Conservation (phyloP, 2,797 vertebrate genomes). For the Tragelaphus oryx region DNA sequence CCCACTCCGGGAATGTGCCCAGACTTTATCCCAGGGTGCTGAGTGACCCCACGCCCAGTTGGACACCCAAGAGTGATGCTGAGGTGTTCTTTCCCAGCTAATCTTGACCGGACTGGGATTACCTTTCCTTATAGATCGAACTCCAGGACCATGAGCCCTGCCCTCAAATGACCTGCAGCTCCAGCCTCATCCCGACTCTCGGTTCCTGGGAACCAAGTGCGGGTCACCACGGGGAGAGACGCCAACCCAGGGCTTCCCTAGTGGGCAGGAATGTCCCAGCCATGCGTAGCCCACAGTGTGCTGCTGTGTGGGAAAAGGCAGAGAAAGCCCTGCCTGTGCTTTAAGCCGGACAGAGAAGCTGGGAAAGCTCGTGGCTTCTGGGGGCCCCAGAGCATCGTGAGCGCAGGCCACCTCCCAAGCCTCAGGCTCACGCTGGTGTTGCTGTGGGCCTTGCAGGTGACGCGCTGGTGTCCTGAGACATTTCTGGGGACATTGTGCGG, state of each 20-base stretch:
- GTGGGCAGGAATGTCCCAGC: rapidly evolving
- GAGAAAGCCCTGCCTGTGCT: background rate
- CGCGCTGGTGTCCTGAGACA: background rate
- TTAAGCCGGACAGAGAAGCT: background rate
- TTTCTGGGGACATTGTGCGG: background rate
- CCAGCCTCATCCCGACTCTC: background rate
- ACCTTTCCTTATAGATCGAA: background rate
- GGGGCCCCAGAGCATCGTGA: background rate
- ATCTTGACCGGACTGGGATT: background rate
- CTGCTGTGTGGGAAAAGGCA: background rate
- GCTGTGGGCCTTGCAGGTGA: background rate
- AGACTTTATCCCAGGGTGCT: background rate
- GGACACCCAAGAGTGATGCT: background rate
- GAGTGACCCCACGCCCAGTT: background rate
- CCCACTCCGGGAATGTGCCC: background rate
- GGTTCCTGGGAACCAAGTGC: too few relatives aligned
- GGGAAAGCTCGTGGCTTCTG: background rate
- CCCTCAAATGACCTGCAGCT: background rate
- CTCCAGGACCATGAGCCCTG: background rate
- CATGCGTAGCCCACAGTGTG: rapidly evolving
- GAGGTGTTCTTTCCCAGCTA: background rate
- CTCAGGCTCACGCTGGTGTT: background rate
- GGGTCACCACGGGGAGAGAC: background rate
- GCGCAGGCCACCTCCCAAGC: rapidly evolving
- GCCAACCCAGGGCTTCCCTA: rapidly evolving